Percentiles rank a stretch among this genome's conserved stretches.
phyloP scores from a whole-genome alignment of 2,888 invertebrate genomes.

The Philereme transversata region DNA sequence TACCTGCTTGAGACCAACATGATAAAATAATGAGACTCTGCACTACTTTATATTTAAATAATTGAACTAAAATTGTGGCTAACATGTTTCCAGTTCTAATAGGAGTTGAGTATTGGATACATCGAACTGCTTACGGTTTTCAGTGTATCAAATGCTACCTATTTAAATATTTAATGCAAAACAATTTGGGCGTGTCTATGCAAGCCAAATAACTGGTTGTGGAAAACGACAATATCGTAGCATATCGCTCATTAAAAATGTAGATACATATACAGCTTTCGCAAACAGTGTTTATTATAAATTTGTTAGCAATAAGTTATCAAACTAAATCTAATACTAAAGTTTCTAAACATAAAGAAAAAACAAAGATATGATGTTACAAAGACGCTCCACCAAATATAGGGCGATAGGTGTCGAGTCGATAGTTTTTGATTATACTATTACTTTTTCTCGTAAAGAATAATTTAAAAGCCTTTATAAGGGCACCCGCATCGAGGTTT shows the following conservation, averaged over 20 bases:
- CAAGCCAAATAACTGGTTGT: conserved; percentile 40
- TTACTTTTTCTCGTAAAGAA: not conserved
- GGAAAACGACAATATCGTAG: conserved; percentile 26
- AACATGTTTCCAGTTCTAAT: conserved; percentile 42
- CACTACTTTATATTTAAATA: conserved; percentile 63
- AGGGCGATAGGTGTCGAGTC: not conserved
- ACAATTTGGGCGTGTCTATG: conserved; percentile 44
- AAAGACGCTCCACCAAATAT: not conserved
- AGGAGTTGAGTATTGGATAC: conserved; percentile 3
- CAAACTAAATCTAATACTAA: conserved; percentile 15
- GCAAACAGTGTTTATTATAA: conserved; percentile 17
- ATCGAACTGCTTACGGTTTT: not conserved
- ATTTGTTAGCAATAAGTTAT: conserved; percentile 14
- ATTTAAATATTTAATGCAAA: conserved; percentile 40
- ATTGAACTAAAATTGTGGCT: conserved; percentile 49
- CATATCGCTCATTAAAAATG: conserved; percentile 23
- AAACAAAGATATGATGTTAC: not conserved
- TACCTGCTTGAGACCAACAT: conserved; percentile 59
- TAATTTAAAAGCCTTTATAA: conserved; percentile 5
- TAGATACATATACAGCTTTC: conserved; percentile 15
- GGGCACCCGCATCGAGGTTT: conserved; percentile 54
- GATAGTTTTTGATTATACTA: not conserved
- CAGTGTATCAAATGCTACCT: conserved; percentile 6
- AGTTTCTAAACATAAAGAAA: not conserved
- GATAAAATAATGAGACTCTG: conserved; percentile 59